These are phyloP conservation scores for Ailurus styani DNA, from an alignment of 2,113 vertebrate genomes.

Conservation along the genomic window DNA sequence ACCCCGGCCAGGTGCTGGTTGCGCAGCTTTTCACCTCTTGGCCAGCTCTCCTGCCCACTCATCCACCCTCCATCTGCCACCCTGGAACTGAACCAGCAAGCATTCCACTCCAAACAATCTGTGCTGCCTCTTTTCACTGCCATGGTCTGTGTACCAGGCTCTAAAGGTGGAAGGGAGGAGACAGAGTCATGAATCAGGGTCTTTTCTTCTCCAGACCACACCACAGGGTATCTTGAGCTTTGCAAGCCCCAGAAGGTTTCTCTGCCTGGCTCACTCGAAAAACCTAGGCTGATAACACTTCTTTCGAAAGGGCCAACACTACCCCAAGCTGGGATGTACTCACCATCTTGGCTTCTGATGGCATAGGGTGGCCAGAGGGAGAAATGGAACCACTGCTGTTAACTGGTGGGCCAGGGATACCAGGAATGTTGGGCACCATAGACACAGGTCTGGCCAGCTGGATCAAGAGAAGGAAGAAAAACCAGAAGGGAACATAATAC, in stretches of 20 bases:
- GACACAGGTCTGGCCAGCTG: slow-evolving; percentile 93
- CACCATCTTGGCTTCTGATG: slow-evolving; percentile 97
- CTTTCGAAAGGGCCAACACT: not conserved
- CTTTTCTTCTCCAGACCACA: slow-evolving; percentile 21
- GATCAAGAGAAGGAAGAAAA: slow-evolving; percentile 17
- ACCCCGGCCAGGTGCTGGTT: slow-evolving; percentile 52
- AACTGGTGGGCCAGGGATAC: slow-evolving; percentile 95
- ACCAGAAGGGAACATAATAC: slow-evolving; percentile 38
- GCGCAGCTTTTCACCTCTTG: slow-evolving; percentile 52
- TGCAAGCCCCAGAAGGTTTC: slow-evolving; percentile 29
- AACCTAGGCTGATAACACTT: not conserved
- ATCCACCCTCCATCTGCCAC: slow-evolving; percentile 74
- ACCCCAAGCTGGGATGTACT: slow-evolving; percentile 67
- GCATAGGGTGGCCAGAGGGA: slow-evolving; percentile 90
- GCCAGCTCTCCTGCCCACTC: slow-evolving; percentile 71
- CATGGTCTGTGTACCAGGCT: slow-evolving; percentile 31
- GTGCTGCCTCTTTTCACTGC: slow-evolving; percentile 60
- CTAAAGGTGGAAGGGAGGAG: slow-evolving; percentile 23
- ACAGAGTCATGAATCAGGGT: slow-evolving; percentile 24
- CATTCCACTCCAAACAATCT: slow-evolving; percentile 64
- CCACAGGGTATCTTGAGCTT: slow-evolving; percentile 11
- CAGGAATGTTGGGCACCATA: slow-evolving; percentile 97
- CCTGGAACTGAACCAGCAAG: slow-evolving; percentile 64
- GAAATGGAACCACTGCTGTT: slow-evolving; percentile 92
- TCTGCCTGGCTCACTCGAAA: slow-evolving; percentile 1